Conservation (phyloP, 53 echinoderm and acorn worm species). For the Luidia sarsii region DNA sequence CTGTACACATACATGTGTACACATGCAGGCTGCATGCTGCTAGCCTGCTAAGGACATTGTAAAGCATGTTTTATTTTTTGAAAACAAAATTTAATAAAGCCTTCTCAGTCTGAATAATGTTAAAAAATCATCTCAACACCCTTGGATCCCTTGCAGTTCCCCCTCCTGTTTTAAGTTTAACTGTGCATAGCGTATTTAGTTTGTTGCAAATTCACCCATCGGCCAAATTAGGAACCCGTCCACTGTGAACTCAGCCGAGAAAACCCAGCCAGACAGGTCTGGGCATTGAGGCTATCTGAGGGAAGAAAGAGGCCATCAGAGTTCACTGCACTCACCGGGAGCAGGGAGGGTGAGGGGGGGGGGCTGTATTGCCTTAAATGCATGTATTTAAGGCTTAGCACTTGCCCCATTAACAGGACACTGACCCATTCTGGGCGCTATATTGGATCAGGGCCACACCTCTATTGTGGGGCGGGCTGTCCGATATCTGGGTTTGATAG, state of each 20-base stretch:
- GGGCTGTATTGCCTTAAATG: slow-evolving; percentile 6
- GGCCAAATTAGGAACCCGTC: slow-evolving; percentile 4
- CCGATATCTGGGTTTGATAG: no score
- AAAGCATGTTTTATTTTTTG: no score
- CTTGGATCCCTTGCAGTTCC: no score
- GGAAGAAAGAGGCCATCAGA: not conserved
- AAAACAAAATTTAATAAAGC: no score
- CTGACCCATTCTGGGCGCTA: not conserved
- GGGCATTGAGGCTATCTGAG: not conserved
- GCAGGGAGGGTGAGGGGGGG: not conserved
- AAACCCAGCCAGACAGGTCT: not conserved
- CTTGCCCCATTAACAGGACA: slow-evolving; percentile 42
- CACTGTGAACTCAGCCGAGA: slow-evolving; percentile 14
- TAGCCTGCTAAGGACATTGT: no score
- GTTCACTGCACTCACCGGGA: slow-evolving; percentile 32
- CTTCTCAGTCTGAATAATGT: no score
- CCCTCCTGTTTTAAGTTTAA: no score
- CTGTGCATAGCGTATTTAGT: no score
- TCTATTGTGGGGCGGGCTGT: not conserved
- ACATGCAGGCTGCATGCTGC: no score
- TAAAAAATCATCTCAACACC: no score
- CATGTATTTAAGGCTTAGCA: not conserved
- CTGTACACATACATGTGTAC: no score
- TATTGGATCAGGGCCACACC: slow-evolving; percentile 29
- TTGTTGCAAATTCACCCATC: not conserved